phyloP scores from a whole-genome alignment of 2,888 invertebrate genomes.

The Morpho deidamia region DNA sequence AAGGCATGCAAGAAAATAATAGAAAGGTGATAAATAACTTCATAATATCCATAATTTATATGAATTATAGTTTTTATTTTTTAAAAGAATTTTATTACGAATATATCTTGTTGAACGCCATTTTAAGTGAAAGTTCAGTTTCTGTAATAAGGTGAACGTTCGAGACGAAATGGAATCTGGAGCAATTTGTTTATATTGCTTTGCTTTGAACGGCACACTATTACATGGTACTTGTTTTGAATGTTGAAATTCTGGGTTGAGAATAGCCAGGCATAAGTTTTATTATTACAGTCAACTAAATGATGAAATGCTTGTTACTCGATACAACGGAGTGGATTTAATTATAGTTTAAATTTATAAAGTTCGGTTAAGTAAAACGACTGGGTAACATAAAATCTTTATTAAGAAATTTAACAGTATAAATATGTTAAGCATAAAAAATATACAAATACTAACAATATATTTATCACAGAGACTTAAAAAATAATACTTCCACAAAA shows the following conservation, averaged over 20 bases:
- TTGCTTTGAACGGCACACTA: slow-evolving; percentile 16
- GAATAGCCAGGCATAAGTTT: slow-evolving; percentile 5
- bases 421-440: slow-evolving; percentile 19
- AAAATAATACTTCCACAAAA: slow-evolving; percentile 24
- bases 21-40: no score
- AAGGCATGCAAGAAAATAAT: no score
- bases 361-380: neutral
- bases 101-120: slow-evolving; percentile 28
- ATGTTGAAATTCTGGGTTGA: slow-evolving; percentile 17
- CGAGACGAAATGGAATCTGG: slow-evolving; percentile 36
- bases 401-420: slow-evolving; percentile 20
- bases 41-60: no score
- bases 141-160: slow-evolving; percentile 47
- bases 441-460: slow-evolving; percentile 24
- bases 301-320: neutral
- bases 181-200: slow-evolving; percentile 29
- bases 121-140: slow-evolving; percentile 60
- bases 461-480: slow-evolving; percentile 59
- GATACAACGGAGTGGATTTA: neutral
- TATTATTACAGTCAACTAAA: slow-evolving; percentile 6
- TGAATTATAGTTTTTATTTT: no score
- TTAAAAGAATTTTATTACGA: neutral
- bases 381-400: slow-evolving; percentile 2
- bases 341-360: neutral
- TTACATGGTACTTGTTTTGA: slow-evolving; percentile 18